Conservation (phyloP, 2,888 invertebrate genomes). For the Nephrocerus scutellatus region DNA sequence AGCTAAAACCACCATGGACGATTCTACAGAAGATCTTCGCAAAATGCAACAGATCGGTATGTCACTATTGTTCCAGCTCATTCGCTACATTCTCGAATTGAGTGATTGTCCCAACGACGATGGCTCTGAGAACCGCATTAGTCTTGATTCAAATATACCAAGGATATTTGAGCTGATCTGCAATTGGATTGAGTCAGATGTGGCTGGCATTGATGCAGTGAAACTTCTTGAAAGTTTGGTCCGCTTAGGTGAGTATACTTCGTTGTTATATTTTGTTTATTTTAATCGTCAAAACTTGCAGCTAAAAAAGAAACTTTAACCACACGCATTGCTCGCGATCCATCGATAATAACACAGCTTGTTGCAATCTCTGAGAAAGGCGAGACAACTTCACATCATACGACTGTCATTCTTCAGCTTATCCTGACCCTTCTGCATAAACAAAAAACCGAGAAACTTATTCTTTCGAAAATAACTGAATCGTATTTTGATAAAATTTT, state of each 20-base stretch:
- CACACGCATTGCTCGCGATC: conserved; percentile 33
- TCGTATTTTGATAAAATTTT: conserved; percentile 45
- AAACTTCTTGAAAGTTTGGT: conserved; percentile 33
- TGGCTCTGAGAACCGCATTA: conserved; percentile 30
- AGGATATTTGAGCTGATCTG: conserved; percentile 36
- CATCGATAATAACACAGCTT: conserved; percentile 32
- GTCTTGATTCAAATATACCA: conserved; percentile 37
- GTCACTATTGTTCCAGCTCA: conserved; percentile 34
- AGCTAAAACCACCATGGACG: conserved; percentile 29
- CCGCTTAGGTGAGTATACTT: conserved; percentile 30
- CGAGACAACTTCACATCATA: conserved; percentile 32
- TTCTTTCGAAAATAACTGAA: conserved; percentile 40
- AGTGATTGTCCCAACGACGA: conserved; percentile 25
- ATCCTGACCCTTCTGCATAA: conserved; percentile 35
- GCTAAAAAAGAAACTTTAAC: conserved; percentile 26
- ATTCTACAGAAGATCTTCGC: conserved; percentile 36
- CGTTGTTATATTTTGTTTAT: too few relatives aligned
- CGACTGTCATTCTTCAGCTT: conserved; percentile 35
- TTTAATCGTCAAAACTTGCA: too few relatives aligned
- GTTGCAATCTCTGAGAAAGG: conserved; percentile 34
- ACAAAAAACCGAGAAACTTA: conserved; percentile 38
- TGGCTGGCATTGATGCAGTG: conserved; percentile 37
- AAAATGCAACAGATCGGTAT: conserved; percentile 38
- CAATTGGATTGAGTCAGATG: conserved; percentile 37
- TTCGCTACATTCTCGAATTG: conserved; percentile 35